Percentiles rank a stretch among this genome's conserved stretches.
These are phyloP conservation scores for Leptinotarsa lineolata DNA, from an alignment of 1,140 invertebrate genomes.

Conservation along the genomic window DNA sequence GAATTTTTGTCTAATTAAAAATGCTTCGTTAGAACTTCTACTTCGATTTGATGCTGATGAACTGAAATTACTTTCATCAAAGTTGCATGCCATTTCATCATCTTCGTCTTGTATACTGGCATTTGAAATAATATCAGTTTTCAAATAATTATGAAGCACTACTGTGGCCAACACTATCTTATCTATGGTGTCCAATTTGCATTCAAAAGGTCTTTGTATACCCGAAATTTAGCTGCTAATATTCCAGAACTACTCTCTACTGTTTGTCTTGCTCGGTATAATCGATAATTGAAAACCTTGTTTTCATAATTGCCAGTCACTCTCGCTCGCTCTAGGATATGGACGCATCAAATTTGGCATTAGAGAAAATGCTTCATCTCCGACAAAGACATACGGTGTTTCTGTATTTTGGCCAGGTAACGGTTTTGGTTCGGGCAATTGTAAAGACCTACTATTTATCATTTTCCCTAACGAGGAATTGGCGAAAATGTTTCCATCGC, in stretches of 20 bases:
- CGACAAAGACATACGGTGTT: conserved; percentile 55
- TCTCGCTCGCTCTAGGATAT: conserved; percentile 47
- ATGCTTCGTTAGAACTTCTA: conserved; percentile 13
- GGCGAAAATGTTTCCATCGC: conserved; percentile 41
- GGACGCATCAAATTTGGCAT: conserved; percentile 56
- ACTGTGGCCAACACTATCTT: conserved; percentile 18
- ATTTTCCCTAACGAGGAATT: conserved; percentile 12
- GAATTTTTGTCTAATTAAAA: conserved; percentile 33
- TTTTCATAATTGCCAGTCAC: conserved; percentile 27
- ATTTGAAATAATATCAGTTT: conserved; percentile 9
- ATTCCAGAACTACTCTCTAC: conserved; percentile 26
- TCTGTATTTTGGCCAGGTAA: conserved; percentile 10
- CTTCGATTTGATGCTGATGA: background rate
- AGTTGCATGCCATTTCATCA: background rate
- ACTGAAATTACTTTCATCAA: background rate
- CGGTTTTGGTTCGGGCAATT: conserved; percentile 17
- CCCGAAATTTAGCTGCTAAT: conserved; percentile 27
- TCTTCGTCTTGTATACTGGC: background rate
- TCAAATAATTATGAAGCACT: conserved; percentile 31
- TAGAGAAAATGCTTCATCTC: conserved; percentile 58
- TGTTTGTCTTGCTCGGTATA: conserved; percentile 23
- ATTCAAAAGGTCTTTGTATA: conserved; percentile 52
- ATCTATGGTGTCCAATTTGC: conserved; percentile 32
- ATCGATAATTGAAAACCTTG: conserved; percentile 25
- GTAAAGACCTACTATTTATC: background rate